A percentile compares a stretch with the other conserved stretches of the same genome.
phyloP scores from a whole-genome alignment of 2,888 invertebrate genomes.

The Lycocerus yunnanus region DNA sequence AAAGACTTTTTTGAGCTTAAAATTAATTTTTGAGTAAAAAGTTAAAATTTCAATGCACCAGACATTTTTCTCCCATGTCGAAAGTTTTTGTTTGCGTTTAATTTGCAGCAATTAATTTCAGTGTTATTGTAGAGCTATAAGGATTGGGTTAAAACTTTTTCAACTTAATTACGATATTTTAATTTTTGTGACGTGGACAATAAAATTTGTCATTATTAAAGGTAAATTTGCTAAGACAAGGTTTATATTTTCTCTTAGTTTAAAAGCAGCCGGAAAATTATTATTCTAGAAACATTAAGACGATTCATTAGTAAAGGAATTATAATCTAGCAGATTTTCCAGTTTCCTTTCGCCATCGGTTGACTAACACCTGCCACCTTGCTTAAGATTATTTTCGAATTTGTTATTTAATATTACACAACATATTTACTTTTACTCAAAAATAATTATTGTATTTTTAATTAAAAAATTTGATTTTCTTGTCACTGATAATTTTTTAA shows the following conservation, averaged over 20 bases:
- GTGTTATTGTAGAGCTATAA: not conserved
- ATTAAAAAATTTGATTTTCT: not conserved
- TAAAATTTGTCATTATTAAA: not conserved
- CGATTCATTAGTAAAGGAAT: slow-evolving; percentile 15
- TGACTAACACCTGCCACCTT: slow-evolving; percentile 12
- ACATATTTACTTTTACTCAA: not conserved
- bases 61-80: not conserved
- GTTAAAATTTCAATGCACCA: not conserved
- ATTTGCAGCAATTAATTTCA: not conserved
- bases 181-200: not conserved
- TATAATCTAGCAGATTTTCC: slow-evolving; percentile 4
- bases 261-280: not conserved
- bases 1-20: not conserved
- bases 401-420: not conserved
- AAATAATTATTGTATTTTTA: not conserved
- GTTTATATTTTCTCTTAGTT: not conserved
- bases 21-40: not conserved
- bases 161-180: not conserved
- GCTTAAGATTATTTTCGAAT: slow-evolving; percentile 3
- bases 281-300: slow-evolving; percentile 12
- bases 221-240: not conserved
- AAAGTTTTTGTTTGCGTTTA: not conserved
- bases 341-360: slow-evolving; percentile 1
- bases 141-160: not conserved
- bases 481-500: not conserved